Evolutionary conservation across 2,797 vertebrate species (phyloP).

Genomic region (Pterois miles): DNA sequence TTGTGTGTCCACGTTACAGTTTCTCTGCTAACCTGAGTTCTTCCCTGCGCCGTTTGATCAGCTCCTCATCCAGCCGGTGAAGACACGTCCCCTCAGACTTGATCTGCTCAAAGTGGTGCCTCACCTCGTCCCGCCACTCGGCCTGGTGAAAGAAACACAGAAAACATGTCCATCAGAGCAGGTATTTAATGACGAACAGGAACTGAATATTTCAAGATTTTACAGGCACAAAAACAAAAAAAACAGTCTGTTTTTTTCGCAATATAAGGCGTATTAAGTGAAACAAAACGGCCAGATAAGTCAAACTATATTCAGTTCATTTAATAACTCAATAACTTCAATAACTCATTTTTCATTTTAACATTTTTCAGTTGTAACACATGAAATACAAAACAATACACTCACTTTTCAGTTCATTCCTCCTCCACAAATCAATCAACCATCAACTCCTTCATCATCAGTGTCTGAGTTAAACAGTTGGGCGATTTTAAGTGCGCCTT

Average conservation of each 20-base stretch:
- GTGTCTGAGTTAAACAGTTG: too few relatives aligned
- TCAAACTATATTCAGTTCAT: too few relatives aligned
- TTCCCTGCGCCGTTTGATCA: conserved; percentile 93
- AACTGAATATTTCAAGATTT: not conserved
- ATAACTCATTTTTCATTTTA: too few relatives aligned
- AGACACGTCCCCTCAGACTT: conserved; percentile 97
- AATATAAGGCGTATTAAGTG: too few relatives aligned
- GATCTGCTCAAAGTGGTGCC: conserved; percentile 97
- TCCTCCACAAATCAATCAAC: too few relatives aligned
- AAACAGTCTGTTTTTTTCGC: not conserved
- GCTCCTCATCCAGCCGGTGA: conserved; percentile 95
- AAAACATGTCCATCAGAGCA: conserved; percentile 10
- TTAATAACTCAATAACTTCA: too few relatives aligned
- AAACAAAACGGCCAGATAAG: too few relatives aligned
- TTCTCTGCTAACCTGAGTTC: conserved; percentile 88
- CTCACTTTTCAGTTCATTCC: too few relatives aligned
- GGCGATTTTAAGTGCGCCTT: too few relatives aligned
- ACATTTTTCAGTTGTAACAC: too few relatives aligned
- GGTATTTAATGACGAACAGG: not conserved
- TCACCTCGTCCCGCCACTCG: conserved; percentile 95
- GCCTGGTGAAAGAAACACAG: conserved; percentile 77
- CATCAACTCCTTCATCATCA: too few relatives aligned
- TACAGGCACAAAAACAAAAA: not conserved
- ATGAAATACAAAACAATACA: too few relatives aligned
- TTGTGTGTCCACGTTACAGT: not conserved